Conservation (phyloP, 2,888 invertebrate genomes). For the Phasia obesa region DNA sequence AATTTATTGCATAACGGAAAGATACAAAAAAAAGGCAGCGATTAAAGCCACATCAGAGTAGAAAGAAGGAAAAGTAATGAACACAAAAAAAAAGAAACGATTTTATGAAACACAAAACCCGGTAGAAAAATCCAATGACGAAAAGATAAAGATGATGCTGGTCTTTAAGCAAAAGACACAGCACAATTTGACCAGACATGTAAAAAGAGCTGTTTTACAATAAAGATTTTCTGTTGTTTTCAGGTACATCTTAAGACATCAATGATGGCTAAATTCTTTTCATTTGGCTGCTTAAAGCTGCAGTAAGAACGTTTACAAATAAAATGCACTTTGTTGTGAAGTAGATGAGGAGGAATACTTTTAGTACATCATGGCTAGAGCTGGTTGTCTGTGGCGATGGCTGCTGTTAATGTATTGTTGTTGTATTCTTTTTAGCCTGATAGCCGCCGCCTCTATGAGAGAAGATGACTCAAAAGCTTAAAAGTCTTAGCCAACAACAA, state of each 20-base stretch:
- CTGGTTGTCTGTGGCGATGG: not conserved
- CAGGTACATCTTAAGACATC: conserved; percentile 45
- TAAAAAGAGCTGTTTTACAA: conserved; percentile 51
- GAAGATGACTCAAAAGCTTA: conserved; percentile 41
- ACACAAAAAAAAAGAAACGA: not conserved
- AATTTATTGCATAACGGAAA: conserved; percentile 70
- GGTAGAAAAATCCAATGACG: conserved; percentile 32
- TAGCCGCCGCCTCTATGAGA: conserved; percentile 56
- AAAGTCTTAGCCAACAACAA: conserved; percentile 34
- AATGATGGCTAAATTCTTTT: conserved; percentile 68
- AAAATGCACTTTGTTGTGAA: conserved; percentile 30
- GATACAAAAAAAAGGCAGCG: conserved; percentile 47
- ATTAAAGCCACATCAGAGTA: conserved; percentile 52
- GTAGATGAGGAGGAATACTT: conserved; percentile 34
- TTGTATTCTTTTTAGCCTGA: conserved; percentile 36
- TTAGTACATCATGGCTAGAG: conserved; percentile 17
- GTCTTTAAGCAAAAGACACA: conserved; percentile 27
- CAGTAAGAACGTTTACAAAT: not conserved
- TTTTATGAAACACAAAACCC: conserved; percentile 1
- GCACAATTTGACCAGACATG: conserved; percentile 26
- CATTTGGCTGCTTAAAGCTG: conserved; percentile 22
- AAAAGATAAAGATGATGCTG: conserved; percentile 28
- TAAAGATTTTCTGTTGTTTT: conserved; percentile 51
- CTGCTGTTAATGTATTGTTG: conserved; percentile 30
- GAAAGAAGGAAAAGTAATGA: conserved; percentile 8